Base-by-base conservation (phyloP, 1,140 invertebrate genomes). In the Caenorhabditis briggsae region DNA sequence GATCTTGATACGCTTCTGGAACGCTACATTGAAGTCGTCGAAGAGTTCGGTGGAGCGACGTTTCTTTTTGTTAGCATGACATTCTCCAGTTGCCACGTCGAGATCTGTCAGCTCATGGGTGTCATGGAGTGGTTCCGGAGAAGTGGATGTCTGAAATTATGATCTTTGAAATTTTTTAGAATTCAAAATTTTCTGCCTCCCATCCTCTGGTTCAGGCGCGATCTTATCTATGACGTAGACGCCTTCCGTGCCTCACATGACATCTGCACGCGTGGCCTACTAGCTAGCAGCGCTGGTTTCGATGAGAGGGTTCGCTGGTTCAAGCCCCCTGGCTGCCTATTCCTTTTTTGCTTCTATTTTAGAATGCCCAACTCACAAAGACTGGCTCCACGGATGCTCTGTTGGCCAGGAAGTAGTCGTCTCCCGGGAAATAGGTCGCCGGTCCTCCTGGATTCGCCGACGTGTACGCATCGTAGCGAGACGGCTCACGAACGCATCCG, bases 1-100 rank as follows among this genome's bases (percentile, higher is more conserved):
- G 33, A 78, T 78, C 33, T 78, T 78, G n/a, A 78, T 78, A 50
- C 70, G 70, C 70, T 78, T 78, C 46, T 78, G 70, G 70, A 78
- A 78, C 11, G 70, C 12, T 0, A 48, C 70, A n/a, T 48, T 78
- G 70, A 78, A 78, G 46, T 78, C 70, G 70, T 78, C 70, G 46
- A 78, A 78, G 2, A 78, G 46, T 33, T 78, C 70, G 1, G 70
- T 78, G 46, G 46, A 25, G 12, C 70, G 70, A 20, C 70, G 70
- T 23, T 78, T 78, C 11, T 78, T 78, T 46, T 78, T 78, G 46
- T 78, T 78, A 9, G 70, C 70, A n/a, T 78, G 70, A 11, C 12
- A 43, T n/a, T 78, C 70, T 5, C 70, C 70, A 46, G 70, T 78
- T 7, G 70, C 70, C 70, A 78, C 70, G 70, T 78, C 70, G 12